These are phyloP conservation scores for Platysternon megacephalum DNA, from an alignment of 2,113 vertebrate genomes.

Conservation along the genomic window DNA sequence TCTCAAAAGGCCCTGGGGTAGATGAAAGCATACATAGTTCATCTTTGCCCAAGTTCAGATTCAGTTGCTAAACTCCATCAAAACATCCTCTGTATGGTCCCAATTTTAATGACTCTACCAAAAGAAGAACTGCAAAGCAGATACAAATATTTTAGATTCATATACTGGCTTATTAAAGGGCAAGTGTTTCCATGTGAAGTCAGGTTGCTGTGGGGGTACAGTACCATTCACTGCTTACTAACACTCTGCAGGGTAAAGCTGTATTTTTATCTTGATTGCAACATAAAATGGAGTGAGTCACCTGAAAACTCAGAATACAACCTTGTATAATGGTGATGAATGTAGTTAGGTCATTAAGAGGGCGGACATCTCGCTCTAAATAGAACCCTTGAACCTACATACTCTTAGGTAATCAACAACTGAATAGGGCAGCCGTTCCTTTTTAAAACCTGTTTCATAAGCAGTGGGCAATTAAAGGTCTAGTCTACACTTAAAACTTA, in stretches of 20 bases:
- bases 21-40: background rate
- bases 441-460: background rate
- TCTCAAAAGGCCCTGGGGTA: background rate
- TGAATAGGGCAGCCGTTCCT: background rate
- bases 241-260: background rate
- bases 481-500: background rate
- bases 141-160: background rate
- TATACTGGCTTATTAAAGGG: background rate
- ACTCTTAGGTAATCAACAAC: background rate
- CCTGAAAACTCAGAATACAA: background rate
- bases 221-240: background rate
- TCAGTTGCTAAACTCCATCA: too few species aligned
- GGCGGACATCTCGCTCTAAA: background rate
- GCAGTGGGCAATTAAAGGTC: background rate
- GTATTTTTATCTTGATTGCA: background rate
- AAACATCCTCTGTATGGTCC: background rate
- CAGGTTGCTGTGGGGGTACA: accelerated
- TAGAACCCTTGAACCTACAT: background rate
- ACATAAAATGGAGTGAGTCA: background rate
- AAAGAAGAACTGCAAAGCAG: background rate
- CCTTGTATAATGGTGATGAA: background rate
- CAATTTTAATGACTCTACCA: background rate
- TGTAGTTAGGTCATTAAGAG: background rate
- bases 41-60: background rate
- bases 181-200: background rate